phyloP scores from a whole-genome alignment of 1,140 invertebrate species.

The Scaptomyza montana region DNA sequence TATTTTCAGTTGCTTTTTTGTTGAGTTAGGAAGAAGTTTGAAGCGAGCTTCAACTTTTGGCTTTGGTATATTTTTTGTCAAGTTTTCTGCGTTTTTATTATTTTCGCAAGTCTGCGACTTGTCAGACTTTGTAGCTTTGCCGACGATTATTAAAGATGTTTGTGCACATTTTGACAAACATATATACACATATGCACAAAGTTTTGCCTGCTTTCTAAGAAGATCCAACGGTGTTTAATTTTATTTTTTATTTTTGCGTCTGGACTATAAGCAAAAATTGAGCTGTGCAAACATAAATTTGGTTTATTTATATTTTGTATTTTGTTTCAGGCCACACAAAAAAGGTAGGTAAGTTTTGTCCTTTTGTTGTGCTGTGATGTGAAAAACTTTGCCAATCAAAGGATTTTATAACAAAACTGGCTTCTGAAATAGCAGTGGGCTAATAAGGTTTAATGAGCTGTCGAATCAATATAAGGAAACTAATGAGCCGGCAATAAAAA shows the following conservation, averaged over 20 bases:
- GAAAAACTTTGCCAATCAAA: constrained; percentile 53
- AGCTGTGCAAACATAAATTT: constrained; percentile 57
- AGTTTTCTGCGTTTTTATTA: constrained; percentile 10
- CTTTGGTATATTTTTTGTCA: constrained; percentile 22
- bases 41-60: constrained; percentile 29
- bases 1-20: neutral
- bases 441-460: constrained; percentile 62
- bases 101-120: constrained; percentile 39
- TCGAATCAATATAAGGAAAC: neutral
- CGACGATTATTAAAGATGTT: constrained; percentile 39
- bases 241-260: neutral
- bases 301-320: constrained; percentile 62
- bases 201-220: constrained; percentile 33
- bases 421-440: constrained; percentile 41
- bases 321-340: constrained; percentile 35
- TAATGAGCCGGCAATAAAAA: constrained; percentile 1
- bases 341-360: constrained; percentile 6
- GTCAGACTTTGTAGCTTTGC: constrained; percentile 37
- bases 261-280: constrained; percentile 28
- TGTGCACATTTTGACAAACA: constrained; percentile 8
- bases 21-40: constrained; percentile 20
- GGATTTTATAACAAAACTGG: constrained; percentile 48
- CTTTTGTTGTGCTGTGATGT: constrained; percentile 35
- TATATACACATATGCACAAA: constrained; percentile 3
- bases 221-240: constrained; percentile 16